phyloP scores from a whole-genome alignment of 92 coral and sea anemone genomes.

The Desmophyllum pertusum region DNA sequence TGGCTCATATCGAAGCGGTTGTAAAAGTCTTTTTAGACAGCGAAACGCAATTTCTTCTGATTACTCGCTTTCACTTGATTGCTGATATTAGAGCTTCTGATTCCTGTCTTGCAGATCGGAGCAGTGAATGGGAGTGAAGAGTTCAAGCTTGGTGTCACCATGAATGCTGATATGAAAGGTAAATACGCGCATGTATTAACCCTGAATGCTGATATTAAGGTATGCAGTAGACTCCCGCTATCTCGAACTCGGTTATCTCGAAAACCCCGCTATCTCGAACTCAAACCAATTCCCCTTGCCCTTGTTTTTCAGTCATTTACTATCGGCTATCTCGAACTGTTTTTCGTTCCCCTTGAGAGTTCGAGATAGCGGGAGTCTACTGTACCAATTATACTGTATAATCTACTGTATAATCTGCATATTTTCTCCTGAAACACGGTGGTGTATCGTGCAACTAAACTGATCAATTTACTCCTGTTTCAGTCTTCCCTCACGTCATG shows the following conservation, averaged over 20 bases:
- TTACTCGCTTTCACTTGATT: neutral
- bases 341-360: no score
- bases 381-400: no score
- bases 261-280: no score
- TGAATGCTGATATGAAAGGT: slow-evolving; percentile 97
- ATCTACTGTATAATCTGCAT: no score
- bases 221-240: no score
- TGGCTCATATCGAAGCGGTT: neutral
- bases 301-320: no score
- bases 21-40: neutral
- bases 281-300: no score
- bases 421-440: no score
- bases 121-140: slow-evolving; percentile 95
- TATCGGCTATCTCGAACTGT: no score
- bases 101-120: slow-evolving; percentile 71
- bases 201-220: no score
- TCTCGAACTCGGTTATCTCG: no score
- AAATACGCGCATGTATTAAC: neutral
- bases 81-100: neutral
- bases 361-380: no score
- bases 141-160: slow-evolving; percentile 79
- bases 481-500: slow-evolving; percentile 74
- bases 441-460: neutral
- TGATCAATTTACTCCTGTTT: neutral
- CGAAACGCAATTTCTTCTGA: neutral